Percentiles rank a stretch among this genome's conserved stretches.
These are phyloP conservation scores for Gnathonemus longibarbis DNA, from an alignment of 2,113 vertebrate species.

Conservation along the genomic window DNA sequence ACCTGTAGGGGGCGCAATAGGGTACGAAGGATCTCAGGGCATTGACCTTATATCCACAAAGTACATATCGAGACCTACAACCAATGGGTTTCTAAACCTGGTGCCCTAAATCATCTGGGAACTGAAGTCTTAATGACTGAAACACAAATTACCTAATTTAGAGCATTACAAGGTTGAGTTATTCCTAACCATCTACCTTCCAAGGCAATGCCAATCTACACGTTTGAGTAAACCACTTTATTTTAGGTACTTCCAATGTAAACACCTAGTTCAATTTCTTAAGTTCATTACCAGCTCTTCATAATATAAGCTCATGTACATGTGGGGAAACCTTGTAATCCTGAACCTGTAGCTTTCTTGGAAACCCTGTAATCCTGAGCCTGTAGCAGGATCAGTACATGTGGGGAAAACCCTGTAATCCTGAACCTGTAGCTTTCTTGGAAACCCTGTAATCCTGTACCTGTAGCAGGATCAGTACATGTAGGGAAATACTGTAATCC, in stretches of 20 bases:
- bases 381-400: not conserved
- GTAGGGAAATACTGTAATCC: too few relatives aligned
- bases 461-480: not conserved
- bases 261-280: not conserved
- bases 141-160: not conserved
- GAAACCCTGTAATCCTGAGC: not conserved
- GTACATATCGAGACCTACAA: not conserved
- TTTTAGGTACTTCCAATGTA: not conserved
- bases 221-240: not conserved
- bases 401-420: not conserved
- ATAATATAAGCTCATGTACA: not conserved
- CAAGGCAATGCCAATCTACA: not conserved
- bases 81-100: not conserved
- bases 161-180: not conserved
- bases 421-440: not conserved
- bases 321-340: not conserved
- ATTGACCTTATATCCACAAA: not conserved
- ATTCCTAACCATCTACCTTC: not conserved
- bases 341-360: not conserved
- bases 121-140: not conserved
- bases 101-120: not conserved
- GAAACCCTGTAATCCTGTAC: not conserved
- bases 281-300: not conserved
- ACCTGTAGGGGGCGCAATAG: constrained; percentile 54
- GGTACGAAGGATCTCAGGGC: not conserved